Conservation (phyloP, 2,797 vertebrate species). For the Mico argentatus region DNA sequence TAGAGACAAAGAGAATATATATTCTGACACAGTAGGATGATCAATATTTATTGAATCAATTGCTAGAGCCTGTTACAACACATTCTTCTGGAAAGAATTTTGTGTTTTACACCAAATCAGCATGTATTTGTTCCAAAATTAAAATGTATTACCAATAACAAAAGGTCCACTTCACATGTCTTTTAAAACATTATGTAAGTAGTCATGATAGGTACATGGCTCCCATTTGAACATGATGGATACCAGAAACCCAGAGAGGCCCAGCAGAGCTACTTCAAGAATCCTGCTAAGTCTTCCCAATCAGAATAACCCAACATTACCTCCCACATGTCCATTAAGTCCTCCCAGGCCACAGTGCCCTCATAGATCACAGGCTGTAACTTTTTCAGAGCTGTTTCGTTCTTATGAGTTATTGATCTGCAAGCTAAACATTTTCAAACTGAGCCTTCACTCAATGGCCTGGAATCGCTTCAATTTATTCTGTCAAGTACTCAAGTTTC, state of each 20-base stretch:
- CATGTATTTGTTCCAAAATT: not conserved
- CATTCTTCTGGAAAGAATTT: not conserved
- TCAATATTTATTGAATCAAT: not conserved
- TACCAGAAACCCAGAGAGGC: not conserved
- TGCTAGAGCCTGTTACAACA: not conserved
- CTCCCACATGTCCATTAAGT: not conserved
- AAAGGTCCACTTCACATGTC: not conserved
- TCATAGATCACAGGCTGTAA: not conserved
- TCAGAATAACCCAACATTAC: not conserved
- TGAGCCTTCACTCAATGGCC: not conserved
- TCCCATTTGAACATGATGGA: not conserved
- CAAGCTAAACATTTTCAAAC: constrained; percentile 49
- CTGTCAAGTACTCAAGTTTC: not conserved
- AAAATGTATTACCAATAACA: not conserved
- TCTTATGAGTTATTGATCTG: constrained; percentile 57
- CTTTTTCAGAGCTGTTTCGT: not conserved
- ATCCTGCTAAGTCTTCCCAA: not conserved
- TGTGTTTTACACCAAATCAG: constrained; percentile 27
- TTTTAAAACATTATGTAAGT: constrained; percentile 6
- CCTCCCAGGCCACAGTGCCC: not conserved
- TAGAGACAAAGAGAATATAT: not conserved
- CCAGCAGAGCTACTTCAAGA: not conserved
- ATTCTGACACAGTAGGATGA: not conserved
- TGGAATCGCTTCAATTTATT: not conserved
- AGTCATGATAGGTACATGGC: not conserved